These are phyloP conservation scores for Mycetomoellerius zeteki DNA, from an alignment of 1,140 invertebrate genomes.

Conservation along the genomic window DNA sequence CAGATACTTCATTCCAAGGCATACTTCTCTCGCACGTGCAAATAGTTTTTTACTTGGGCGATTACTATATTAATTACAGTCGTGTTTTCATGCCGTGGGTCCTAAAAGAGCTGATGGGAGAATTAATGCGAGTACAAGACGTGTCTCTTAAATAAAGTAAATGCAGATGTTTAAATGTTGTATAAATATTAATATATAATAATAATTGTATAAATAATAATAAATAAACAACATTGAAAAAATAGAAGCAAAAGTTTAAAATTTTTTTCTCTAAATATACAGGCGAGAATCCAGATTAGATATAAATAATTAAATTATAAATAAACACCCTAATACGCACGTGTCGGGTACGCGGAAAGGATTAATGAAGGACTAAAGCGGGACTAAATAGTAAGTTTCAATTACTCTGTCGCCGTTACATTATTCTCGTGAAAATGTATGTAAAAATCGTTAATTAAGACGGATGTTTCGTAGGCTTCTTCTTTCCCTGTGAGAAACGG, in stretches of 20 bases:
- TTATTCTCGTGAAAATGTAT: slow-evolving; percentile 45
- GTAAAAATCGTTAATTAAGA: slow-evolving; percentile 57
- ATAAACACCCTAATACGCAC: not conserved
- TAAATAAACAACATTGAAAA: not conserved
- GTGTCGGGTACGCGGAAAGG: not conserved
- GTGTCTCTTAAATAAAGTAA: not conserved
- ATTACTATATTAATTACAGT: slow-evolving; percentile 21
- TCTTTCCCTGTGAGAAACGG: slow-evolving; percentile 28
- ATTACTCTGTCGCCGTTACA: slow-evolving; percentile 37
- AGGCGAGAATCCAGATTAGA: not conserved
- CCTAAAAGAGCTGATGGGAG: not conserved
- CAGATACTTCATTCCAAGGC: slow-evolving; percentile 28
- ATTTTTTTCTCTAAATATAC: not conserved
- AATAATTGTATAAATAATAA: not conserved
- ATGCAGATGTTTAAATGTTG: not conserved
- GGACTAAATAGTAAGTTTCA: slow-evolving; percentile 7
- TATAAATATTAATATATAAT: not conserved
- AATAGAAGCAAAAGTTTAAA: not conserved
- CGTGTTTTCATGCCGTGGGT: not conserved
- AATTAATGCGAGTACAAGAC: not conserved
- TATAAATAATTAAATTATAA: not conserved
- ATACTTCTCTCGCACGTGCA: not conserved
- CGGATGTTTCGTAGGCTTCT: slow-evolving; percentile 48
- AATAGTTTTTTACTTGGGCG: not conserved
- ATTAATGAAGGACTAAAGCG: slow-evolving; percentile 7